phyloP scores from a whole-genome alignment of 2,797 vertebrate species.

The Darevskia mixta region DNA sequence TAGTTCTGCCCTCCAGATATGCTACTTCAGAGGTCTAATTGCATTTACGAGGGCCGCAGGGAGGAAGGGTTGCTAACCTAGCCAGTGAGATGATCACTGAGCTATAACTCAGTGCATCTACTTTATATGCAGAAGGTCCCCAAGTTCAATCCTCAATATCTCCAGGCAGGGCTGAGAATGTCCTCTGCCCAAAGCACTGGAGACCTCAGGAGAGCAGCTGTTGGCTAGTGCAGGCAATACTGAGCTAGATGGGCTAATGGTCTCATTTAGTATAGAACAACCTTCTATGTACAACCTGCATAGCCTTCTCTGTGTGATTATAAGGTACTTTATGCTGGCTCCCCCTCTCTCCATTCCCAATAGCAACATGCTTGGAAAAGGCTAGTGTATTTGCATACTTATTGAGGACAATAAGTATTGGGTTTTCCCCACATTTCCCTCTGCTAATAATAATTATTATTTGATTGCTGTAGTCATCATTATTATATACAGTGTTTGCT shows the following conservation, averaged over 20 bases:
- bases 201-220: no score
- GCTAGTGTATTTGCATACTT: neutral
- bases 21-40: constrained; percentile 45
- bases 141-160: no score
- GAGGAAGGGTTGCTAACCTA: no score
- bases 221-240: no score
- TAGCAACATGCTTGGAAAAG: constrained; percentile 3
- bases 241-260: no score
- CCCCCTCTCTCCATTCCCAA: constrained; percentile 55
- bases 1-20: constrained; percentile 68
- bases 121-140: no score
- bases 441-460: neutral
- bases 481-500: neutral
- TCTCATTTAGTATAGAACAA: no score
- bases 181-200: no score
- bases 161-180: no score
- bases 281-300: constrained; percentile 34
- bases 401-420: neutral
- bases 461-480: neutral
- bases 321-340: neutral
- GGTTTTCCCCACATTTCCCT: neutral
- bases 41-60: constrained; percentile 34
- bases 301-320: constrained; percentile 56
- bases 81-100: no score
- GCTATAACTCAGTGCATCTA: no score